phyloP scores from a whole-genome alignment of 2,797 vertebrate genomes.

The Neostethus bicornis region DNA sequence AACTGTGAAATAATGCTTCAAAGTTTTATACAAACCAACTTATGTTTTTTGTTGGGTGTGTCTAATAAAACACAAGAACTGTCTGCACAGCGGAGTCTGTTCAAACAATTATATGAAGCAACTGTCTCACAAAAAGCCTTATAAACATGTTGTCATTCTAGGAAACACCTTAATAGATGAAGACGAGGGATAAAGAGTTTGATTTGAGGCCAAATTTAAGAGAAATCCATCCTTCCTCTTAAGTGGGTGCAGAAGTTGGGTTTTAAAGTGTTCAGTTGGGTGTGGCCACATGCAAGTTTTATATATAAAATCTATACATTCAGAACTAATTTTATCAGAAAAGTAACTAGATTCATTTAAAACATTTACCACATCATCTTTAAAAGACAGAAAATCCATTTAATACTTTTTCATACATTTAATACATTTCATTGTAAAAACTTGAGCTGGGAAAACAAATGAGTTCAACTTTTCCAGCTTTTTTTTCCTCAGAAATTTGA shows the following conservation, averaged over 20 bases:
- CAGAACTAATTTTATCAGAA: background rate
- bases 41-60: slow-evolving; percentile 42
- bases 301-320: background rate
- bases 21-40: slow-evolving; percentile 6
- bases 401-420: too few species aligned
- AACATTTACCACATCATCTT: background rate
- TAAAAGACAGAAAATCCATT: too few species aligned
- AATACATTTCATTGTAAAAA: too few species aligned
- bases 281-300: slow-evolving; percentile 27
- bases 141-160: background rate
- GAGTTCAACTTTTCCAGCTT: too few species aligned
- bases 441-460: too few species aligned
- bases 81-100: slow-evolving; percentile 1
- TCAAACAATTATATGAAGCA: background rate
- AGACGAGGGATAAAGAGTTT: background rate
- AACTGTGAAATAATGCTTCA: slow-evolving; percentile 23
- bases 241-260: slow-evolving; percentile 36
- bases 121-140: background rate
- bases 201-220: too few species aligned
- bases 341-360: background rate
- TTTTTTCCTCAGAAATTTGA: slow-evolving; percentile 15
- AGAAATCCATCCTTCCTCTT: slow-evolving; percentile 7
- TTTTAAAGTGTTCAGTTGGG: slow-evolving; percentile 27
- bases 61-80: slow-evolving; percentile 3
- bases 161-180: background rate